These are phyloP conservation scores for Whitmania pigra DNA, from an alignment of 1,140 invertebrate species.

Conservation along the genomic window DNA sequence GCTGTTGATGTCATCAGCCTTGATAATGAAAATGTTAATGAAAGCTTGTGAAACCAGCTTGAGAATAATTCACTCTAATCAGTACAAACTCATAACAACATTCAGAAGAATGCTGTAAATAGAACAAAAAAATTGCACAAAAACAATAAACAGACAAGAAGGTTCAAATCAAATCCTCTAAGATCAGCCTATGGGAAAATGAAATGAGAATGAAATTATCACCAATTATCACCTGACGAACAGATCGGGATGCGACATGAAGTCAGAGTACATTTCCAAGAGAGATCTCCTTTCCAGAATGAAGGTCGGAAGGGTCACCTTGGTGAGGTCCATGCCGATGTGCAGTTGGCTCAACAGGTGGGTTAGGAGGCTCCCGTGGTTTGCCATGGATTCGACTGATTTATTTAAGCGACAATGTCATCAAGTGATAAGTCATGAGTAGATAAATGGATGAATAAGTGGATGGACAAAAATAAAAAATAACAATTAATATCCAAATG, in stretches of 20 bases:
- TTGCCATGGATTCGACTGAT: conserved; percentile 67
- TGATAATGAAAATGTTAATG: too few species aligned
- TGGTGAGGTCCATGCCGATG: conserved; percentile 43
- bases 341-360: conserved; percentile 42
- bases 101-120: too few species aligned
- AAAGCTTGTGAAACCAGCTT: too few species aligned
- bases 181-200: not conserved
- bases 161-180: conserved; percentile 5
- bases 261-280: conserved; percentile 44
- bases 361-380: conserved; percentile 82
- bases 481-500: too few species aligned
- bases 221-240: conserved; percentile 40
- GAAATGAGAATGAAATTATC: not conserved
- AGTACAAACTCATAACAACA: too few species aligned
- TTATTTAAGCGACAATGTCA: too few species aligned
- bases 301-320: conserved; percentile 43
- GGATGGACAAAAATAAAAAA: too few species aligned
- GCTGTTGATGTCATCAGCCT: too few species aligned
- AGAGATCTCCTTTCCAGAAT: conserved; percentile 41
- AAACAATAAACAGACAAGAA: not conserved
- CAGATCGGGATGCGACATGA: conserved; percentile 43
- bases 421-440: too few species aligned
- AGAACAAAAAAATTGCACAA: not conserved
- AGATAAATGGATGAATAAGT: too few species aligned
- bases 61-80: too few species aligned